Percentiles rank a stretch among this genome's conserved stretches.
Conservation (phyloP, 2,113 vertebrate genomes). For the Verasper variegatus region DNA sequence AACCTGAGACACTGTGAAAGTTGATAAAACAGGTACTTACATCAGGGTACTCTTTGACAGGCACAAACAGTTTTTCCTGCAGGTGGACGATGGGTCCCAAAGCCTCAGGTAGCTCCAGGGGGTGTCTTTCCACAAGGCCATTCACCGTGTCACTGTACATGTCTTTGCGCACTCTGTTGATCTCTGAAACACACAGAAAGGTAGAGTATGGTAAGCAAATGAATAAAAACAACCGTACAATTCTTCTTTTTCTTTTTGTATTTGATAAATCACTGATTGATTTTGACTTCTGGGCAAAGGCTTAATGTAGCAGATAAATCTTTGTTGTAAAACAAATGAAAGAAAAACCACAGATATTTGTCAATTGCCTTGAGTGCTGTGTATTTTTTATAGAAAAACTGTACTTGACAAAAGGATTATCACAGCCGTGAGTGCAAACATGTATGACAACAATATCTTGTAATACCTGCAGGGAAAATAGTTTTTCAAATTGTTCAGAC, state of each 20-base stretch:
- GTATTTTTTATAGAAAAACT: slow-evolving; percentile 23
- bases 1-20: background rate
- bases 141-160: slow-evolving; percentile 87
- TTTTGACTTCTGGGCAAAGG: slow-evolving; percentile 51
- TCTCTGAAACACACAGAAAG: slow-evolving; percentile 80
- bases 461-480: background rate
- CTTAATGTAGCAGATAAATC: slow-evolving; percentile 54
- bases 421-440: slow-evolving; percentile 9
- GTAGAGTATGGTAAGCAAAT: slow-evolving; percentile 26
- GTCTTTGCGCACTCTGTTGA: slow-evolving; percentile 88
- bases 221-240: background rate
- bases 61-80: slow-evolving; percentile 88
- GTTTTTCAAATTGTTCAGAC: background rate
- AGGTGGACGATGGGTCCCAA: slow-evolving; percentile 84
- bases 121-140: slow-evolving; percentile 85
- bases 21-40: slow-evolving; percentile 69
- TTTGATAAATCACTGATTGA: slow-evolving; percentile 59
- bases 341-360: slow-evolving; percentile 5
- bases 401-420: background rate
- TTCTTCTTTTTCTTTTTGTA: background rate
- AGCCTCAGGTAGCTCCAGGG: slow-evolving; percentile 85
- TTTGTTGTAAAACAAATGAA: background rate
- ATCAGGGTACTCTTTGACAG: slow-evolving; percentile 87
- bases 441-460: slow-evolving; percentile 1
- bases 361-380: slow-evolving; percentile 37